Conservation (phyloP, 2,113 vertebrate genomes). For the Panthera leo region DNA sequence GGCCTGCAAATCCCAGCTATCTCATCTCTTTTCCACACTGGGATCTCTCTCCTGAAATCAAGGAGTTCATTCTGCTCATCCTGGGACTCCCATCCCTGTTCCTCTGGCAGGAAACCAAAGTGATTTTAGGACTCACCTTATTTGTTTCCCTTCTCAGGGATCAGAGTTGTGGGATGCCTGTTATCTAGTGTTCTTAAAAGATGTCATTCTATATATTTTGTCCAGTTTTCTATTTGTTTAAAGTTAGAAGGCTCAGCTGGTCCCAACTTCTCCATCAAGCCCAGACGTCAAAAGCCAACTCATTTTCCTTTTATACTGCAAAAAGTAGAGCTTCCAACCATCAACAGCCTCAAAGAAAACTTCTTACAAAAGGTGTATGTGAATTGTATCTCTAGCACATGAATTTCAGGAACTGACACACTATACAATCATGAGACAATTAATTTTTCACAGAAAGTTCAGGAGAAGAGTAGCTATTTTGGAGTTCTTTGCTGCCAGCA, state of each 20-base stretch:
- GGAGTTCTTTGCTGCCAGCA: slow-evolving; percentile 52
- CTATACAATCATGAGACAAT: slow-evolving; percentile 37
- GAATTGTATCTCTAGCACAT: slow-evolving; percentile 7
- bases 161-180: neutral
- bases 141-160: neutral
- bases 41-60: neutral
- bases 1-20: neutral
- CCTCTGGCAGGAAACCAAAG: neutral
- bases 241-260: neutral
- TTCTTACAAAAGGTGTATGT: neutral
- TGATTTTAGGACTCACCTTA: neutral
- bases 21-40: neutral
- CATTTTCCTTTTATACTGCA: neutral
- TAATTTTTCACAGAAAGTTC: slow-evolving; percentile 54
- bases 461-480: slow-evolving; percentile 58
- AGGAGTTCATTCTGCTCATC: neutral
- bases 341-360: slow-evolving; percentile 10
- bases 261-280: neutral
- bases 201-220: neutral
- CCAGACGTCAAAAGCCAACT: neutral
- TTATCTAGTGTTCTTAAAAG: neutral
- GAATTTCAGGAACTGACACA: neutral
- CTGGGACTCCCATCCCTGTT: neutral
- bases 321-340: neutral
- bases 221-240: neutral